Conservation (phyloP, 2,797 vertebrate genomes). For the Pristis pectinata region DNA sequence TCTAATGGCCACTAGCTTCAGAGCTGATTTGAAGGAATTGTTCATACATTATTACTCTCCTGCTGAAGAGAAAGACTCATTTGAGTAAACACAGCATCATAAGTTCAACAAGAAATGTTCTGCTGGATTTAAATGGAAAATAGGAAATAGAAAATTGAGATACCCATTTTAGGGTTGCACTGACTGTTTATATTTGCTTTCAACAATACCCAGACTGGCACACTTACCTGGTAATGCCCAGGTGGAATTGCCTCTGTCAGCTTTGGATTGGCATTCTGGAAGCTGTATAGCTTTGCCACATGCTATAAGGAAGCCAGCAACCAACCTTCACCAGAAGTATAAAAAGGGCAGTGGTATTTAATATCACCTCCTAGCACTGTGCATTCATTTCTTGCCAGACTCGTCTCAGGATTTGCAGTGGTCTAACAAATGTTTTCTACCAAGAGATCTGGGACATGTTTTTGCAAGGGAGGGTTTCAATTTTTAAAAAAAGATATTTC, state of each 20-base stretch:
- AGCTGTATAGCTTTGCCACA: not conserved
- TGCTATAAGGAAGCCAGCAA: not conserved
- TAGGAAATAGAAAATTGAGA: not conserved
- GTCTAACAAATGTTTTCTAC: not conserved
- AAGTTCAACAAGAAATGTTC: not conserved
- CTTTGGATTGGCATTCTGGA: not conserved
- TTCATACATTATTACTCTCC: not conserved
- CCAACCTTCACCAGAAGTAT: not conserved
- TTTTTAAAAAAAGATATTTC: not conserved
- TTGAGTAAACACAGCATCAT: not conserved
- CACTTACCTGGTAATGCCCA: not conserved
- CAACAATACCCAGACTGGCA: not conserved
- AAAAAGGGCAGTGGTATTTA: not conserved
- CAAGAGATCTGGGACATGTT: not conserved
- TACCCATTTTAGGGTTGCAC: not conserved
- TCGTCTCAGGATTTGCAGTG: not conserved
- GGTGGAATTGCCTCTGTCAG: not conserved
- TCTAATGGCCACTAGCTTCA: not conserved
- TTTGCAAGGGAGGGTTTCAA: not conserved
- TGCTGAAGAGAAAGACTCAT: not conserved
- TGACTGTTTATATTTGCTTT: not conserved
- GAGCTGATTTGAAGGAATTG: not conserved
- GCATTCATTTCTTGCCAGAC: no score
- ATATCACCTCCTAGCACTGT: not conserved
- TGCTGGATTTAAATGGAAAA: not conserved